phyloP scores from a whole-genome alignment of 2,888 invertebrate genomes.

The Amblyteles armatorius region DNA sequence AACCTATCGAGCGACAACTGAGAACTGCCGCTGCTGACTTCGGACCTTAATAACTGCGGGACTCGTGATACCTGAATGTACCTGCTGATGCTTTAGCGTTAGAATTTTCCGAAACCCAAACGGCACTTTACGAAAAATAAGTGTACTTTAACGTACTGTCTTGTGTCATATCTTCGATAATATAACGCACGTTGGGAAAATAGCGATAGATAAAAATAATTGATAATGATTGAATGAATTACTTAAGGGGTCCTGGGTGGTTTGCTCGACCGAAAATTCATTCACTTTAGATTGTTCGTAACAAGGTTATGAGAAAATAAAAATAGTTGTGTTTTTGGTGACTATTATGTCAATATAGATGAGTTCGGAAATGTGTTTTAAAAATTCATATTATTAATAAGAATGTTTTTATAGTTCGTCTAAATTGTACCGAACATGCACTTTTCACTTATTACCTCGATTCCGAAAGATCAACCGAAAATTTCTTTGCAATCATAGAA shows the following conservation, averaged over 20 bases:
- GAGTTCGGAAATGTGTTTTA: no score
- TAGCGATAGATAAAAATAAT: slow-evolving; percentile 32
- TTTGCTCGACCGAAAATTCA: background rate
- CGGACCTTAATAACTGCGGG: slow-evolving; percentile 17
- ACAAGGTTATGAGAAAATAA: no score
- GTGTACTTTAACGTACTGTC: slow-evolving; percentile 26
- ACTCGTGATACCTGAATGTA: slow-evolving; percentile 1
- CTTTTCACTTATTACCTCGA: no score
- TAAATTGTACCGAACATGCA: no score
- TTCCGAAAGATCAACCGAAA: no score
- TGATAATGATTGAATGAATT: slow-evolving; percentile 43
- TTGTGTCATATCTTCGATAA: background rate
- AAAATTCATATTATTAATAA: no score
- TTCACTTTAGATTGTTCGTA: no score
- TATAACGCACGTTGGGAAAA: slow-evolving; percentile 9
- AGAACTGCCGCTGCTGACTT: slow-evolving; percentile 43
- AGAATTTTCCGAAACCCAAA: slow-evolving; percentile 11
- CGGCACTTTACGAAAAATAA: slow-evolving; percentile 21
- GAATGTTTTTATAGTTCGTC: no score
- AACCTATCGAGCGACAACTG: slow-evolving; percentile 50
- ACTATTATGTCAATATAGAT: no score
- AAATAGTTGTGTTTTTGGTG: no score
- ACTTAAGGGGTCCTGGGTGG: background rate
- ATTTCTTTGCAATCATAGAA: no score
- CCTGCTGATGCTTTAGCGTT: background rate